Evolutionary conservation across 1,140 invertebrate genomes (phyloP), one percentile per base, ranked within the genome.

Genomic region (Dendrolimus kikuchii): DNA sequence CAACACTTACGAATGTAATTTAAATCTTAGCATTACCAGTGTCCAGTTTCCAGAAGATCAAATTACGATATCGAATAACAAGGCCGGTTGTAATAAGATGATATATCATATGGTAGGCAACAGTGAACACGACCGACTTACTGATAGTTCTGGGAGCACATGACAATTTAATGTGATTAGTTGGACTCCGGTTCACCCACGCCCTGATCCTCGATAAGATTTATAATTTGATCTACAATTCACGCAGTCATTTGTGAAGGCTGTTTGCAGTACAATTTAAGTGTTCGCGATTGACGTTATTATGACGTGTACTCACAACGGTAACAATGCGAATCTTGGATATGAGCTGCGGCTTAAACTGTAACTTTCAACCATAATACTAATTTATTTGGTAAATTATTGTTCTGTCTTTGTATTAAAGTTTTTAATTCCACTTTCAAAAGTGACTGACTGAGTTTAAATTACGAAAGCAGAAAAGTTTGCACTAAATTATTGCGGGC

Each of bases 51-150:
- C 65, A 68, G 23, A 54, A 64, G 60, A 80, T 86, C 66, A 52
- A 66, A 71, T 86, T 73, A 68, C 81, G 54, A 67, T 83, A 79
- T 84, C 68, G 57, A 46, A 64, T 86, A 68, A 73, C 82, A 81
- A 81, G 80, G 83, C 66, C 74, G 68, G 61, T 51, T 60, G 66
- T 57, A 65, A 65, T 56, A 58, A 68, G 69, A 71, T 80, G 72
- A 74, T 77, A 83, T 83, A 74, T 74, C 74, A 82, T 74, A 74
- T 79, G 75, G 68, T 69, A 78, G 68, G 74, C 70, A 73, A 77
- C 74, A 64, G 64, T 74, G 73, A 76, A 59, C 81, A 81, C 76
- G 73, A 68, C 66, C 59, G 65, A 71, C 66, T 71, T 69, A 64
- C 68, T 55, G 61, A 64, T 55, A 65, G 57, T 63, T 48, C 64